Conservation (phyloP, 2,888 invertebrate genomes). For the Hemicrepidius hirtus region DNA sequence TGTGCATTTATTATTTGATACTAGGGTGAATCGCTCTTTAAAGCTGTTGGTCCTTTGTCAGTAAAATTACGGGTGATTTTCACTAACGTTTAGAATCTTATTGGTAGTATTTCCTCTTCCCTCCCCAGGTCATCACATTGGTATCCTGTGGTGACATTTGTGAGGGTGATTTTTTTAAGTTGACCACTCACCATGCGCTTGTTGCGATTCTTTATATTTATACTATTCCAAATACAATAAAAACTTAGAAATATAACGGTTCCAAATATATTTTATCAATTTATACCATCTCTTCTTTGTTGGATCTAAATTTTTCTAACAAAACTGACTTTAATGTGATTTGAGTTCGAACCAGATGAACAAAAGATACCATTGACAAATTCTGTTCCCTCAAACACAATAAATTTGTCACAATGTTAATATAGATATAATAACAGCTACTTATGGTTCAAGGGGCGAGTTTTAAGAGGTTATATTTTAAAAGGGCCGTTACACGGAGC, state of each 20-base stretch:
- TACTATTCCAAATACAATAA: neutral
- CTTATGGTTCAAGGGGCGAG: slow-evolving; percentile 54
- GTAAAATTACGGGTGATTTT: slow-evolving; percentile 54
- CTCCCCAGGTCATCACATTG: slow-evolving; percentile 60
- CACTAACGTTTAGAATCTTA: slow-evolving; percentile 49
- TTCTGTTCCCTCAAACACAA: slow-evolving; percentile 62
- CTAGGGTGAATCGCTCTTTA: slow-evolving; percentile 48
- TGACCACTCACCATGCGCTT: slow-evolving; percentile 63
- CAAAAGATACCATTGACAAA: slow-evolving; percentile 57
- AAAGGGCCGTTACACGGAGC: slow-evolving; percentile 52
- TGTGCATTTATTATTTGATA: slow-evolving; percentile 67
- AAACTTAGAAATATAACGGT: slow-evolving; percentile 22
- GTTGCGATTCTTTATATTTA: slow-evolving; percentile 33
- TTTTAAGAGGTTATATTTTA: slow-evolving; percentile 53
- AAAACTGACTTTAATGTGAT: slow-evolving; percentile 62
- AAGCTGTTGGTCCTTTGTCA: slow-evolving; percentile 47
- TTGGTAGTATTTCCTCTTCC: slow-evolving; percentile 56
- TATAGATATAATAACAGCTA: slow-evolving; percentile 62
- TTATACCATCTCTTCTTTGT: slow-evolving; percentile 58
- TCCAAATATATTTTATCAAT: slow-evolving; percentile 39
- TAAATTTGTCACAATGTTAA: slow-evolving; percentile 63
- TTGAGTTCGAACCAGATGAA: slow-evolving; percentile 46
- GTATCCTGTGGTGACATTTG: slow-evolving; percentile 61
- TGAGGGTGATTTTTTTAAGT: slow-evolving; percentile 62
- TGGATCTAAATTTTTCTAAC: slow-evolving; percentile 53